Base-by-base conservation (phyloP, 2,888 invertebrate species). In the Beris morrisii region DNA sequence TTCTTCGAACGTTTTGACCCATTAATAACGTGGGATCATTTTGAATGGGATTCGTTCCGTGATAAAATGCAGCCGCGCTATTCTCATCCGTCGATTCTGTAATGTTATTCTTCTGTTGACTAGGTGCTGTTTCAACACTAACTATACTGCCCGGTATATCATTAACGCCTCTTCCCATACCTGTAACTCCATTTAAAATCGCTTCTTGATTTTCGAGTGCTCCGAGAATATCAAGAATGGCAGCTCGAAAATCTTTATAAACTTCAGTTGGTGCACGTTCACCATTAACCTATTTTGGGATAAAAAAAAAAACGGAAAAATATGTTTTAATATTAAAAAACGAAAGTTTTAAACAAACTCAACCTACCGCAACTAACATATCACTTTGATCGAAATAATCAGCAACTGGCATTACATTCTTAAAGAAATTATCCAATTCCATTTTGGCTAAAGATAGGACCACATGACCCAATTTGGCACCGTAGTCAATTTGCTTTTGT, bases 361-460 rank as follows among this genome's bases (percentile, higher is more conserved):
- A 53, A 74, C 75, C 77, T 81, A 89, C 89, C 80, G 87, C 86
- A 73, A 87, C 80, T 50, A 90, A 82, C 84, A 93, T 88, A 76
- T 91, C 91, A 76, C 89, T 89, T 80, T 93, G 93, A 77, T 93
- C 93, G 77, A 92, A 93, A 81, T 93, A 93, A 77, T 94, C 94
- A 0, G 92, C 93, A 28, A 94, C 93, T 0, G 93, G 93, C 87
- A 93, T 91, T 58, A 93, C 93, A 80, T 90, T 90, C 76, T 88
- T 88, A 78, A 92, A 93, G 84, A 93, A 94, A 84, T 93, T 93
- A 77, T 86, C 87, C 65, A 94, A 85, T 82, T 94, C 94, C 92
- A 93, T 93, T 77, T 88, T 84, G 66, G 93, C 94, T 72, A 94
- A 83, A 69, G 90, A 89, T 72, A 93, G 87, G 72, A 89, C 88